These are phyloP conservation scores for Tenebrio molitor DNA, from an alignment of 1,140 invertebrate species.

Conservation along the genomic window DNA sequence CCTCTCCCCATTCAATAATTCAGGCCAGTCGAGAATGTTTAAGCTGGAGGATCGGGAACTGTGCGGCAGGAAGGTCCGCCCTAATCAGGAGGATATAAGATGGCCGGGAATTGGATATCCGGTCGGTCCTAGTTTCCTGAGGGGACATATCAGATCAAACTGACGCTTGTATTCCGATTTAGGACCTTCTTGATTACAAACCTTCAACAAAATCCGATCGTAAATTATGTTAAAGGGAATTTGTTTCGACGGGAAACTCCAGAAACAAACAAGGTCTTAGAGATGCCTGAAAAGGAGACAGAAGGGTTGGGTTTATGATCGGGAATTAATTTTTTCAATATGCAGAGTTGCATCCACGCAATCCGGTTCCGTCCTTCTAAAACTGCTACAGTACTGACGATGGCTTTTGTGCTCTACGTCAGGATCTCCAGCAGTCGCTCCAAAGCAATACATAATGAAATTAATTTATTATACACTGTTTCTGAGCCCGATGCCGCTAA, in stretches of 20 bases:
- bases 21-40: slow-evolving; percentile 5
- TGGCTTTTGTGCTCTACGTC: too few relatives aligned
- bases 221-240: slow-evolving; percentile 13
- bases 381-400: too few relatives aligned
- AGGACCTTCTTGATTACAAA: slow-evolving; percentile 21
- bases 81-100: slow-evolving; percentile 33
- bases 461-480: too few relatives aligned
- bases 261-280: too few relatives aligned
- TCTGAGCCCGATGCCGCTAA: too few relatives aligned
- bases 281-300: too few relatives aligned
- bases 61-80: slow-evolving; percentile 11
- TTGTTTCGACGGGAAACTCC: neutral
- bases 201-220: slow-evolving; percentile 18
- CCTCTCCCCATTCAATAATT: slow-evolving; percentile 19
- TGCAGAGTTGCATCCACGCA: too few relatives aligned
- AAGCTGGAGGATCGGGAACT: neutral
- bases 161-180: slow-evolving; percentile 34
- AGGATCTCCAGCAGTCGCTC: too few relatives aligned
- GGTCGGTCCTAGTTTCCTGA: slow-evolving; percentile 24
- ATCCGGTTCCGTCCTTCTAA: too few relatives aligned
- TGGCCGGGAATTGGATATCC: slow-evolving; percentile 22
- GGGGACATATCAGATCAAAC: slow-evolving; percentile 35
- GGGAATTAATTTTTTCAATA: too few relatives aligned
- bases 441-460: too few relatives aligned
- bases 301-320: too few relatives aligned